Conservation (phyloP, 2,888 invertebrate species). For the Watsonalla binaria region DNA sequence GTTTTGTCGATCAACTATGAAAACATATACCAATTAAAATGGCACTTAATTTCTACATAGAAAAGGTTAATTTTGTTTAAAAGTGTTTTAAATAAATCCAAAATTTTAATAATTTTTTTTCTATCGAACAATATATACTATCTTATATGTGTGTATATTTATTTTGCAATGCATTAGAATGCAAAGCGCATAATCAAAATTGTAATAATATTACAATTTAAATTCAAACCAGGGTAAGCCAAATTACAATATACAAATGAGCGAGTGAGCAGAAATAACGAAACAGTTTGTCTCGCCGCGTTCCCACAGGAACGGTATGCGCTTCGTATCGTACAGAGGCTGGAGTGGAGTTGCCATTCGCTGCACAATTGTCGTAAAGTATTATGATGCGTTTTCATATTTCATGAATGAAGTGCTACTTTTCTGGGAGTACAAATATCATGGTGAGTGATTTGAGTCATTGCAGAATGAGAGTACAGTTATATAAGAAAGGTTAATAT, state of each 20-base stretch:
- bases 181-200: slow-evolving; percentile 36
- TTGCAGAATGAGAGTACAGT: too few relatives aligned
- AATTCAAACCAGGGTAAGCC: slow-evolving; percentile 41
- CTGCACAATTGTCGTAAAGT: slow-evolving; percentile 3
- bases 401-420: too few relatives aligned
- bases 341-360: slow-evolving; percentile 29
- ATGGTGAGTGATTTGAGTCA: too few relatives aligned
- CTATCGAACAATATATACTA: too few relatives aligned
- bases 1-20: slow-evolving; percentile 25
- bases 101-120: too few relatives aligned
- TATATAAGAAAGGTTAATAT: too few relatives aligned
- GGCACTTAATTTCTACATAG: too few relatives aligned
- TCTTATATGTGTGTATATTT: too few relatives aligned
- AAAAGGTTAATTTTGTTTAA: too few relatives aligned
- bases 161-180: slow-evolving; percentile 3
- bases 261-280: slow-evolving; percentile 75
- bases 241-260: slow-evolving; percentile 78
- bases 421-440: background rate
- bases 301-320: slow-evolving; percentile 79
- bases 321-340: slow-evolving; percentile 35
- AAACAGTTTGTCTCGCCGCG: slow-evolving; percentile 73
- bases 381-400: too few relatives aligned
- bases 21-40: too few relatives aligned
- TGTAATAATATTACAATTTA: slow-evolving; percentile 54
- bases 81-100: too few relatives aligned